phyloP scores from a whole-genome alignment of 2,113 vertebrate genomes.

The Neogobius melanostomus region DNA sequence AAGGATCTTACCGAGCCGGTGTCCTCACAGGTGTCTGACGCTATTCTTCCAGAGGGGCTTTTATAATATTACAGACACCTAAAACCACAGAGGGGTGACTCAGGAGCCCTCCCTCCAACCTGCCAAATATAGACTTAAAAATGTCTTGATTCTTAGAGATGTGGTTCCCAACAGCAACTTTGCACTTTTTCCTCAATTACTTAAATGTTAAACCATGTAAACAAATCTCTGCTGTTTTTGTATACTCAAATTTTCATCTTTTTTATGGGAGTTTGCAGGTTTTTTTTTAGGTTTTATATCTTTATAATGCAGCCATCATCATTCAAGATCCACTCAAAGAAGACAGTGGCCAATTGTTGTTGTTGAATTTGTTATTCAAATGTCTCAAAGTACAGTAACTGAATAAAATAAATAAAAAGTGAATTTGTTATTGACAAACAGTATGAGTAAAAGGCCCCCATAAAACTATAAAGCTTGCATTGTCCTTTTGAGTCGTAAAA shows the following conservation, averaged over 20 bases:
- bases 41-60: constrained; percentile 18
- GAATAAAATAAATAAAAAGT: too few species aligned
- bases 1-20: constrained; percentile 48
- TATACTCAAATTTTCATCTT: too few species aligned
- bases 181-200: too few species aligned
- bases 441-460: too few species aligned
- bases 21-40: constrained; percentile 44
- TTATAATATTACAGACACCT: constrained; percentile 54
- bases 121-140: constrained; percentile 16
- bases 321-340: background rate
- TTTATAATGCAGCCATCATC: background rate
- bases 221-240: too few species aligned
- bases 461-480: background rate
- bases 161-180: background rate
- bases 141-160: constrained; percentile 8
- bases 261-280: too few species aligned
- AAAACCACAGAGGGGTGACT: constrained; percentile 44
- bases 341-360: background rate
- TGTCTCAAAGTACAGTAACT: too few species aligned
- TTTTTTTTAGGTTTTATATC: background rate
- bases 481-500: background rate
- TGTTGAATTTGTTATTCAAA: too few species aligned
- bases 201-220: too few species aligned
- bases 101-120: constrained; percentile 22
- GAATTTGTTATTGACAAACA: too few species aligned